Evolutionary conservation across 64 coral and sea anemone genomes (phyloP), one percentile per base, ranked within the genome.

Genomic region (Porites australiensis): DNA sequence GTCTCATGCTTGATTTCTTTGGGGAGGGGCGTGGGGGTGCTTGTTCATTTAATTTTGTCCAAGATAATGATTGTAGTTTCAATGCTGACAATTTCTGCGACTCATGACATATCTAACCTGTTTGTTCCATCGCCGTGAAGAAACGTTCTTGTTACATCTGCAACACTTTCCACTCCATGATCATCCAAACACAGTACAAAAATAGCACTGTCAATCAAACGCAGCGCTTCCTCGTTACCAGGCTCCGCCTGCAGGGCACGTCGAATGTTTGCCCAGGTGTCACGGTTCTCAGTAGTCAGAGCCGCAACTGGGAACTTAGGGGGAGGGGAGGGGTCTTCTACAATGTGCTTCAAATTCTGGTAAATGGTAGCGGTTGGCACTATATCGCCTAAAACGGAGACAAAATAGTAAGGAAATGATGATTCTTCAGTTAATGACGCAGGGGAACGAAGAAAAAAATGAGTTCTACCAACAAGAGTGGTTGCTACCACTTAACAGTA

Each of bases 181-280:
- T 95, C 87, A 27, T 98, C 96, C 53, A 98, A 57, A 62, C 94
- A 96, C 9, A 98, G 37, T 23, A 94, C 88, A 98, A 98, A 96
- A 75, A 98, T 53, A 19, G 97, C 97, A 64, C 97, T 96, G 88
- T 98, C 97, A 89, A 98, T 96, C 82, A 98, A 80, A 58, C 87
- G 87, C 22, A 98, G 64, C 37, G 62, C 65, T 23, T 98, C 94
- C 5, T 89, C 69, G 67, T 98, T 98, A 19, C 78, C 90, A 69
- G 94, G 90, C n/a, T 91, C 70, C n/a, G 91, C 83, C 11, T 89
- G 82, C 45, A 98, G 46, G 11, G 94, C 94, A 61, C 90, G 94
- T 11, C 97, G 87, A 13, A 93, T 64, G 50, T 57, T 43, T 4
- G 91, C 91, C 97, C 97, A 98, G 0, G 88, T 96, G 64, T 98